Evolutionary conservation across 1,140 invertebrate genomes (phyloP).

Genomic region (Apis dorsata): DNA sequence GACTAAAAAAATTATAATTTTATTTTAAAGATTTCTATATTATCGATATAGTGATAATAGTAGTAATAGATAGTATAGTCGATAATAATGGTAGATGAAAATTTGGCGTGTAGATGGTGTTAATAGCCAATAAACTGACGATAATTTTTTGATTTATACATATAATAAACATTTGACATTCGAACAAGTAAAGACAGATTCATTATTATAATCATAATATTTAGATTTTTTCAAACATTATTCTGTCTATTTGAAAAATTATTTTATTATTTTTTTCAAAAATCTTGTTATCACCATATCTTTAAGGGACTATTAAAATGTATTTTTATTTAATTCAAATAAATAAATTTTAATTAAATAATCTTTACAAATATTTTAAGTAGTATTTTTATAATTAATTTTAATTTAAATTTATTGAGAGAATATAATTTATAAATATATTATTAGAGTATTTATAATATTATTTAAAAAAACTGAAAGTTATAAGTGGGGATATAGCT

Average conservation of each 20-base stretch:
- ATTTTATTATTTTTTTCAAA: slow-evolving; percentile 41
- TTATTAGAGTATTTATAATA: accelerated
- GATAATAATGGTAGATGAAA: not conserved
- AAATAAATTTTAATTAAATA: not conserved
- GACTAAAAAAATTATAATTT: not conserved
- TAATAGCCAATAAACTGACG: too few species aligned
- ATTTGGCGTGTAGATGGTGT: slow-evolving; percentile 19
- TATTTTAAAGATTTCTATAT: not conserved
- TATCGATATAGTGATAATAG: not conserved
- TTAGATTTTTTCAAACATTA: slow-evolving; percentile 1
- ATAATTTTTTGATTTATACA: not conserved
- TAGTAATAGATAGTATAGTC: not conserved
- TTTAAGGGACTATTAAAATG: not conserved
- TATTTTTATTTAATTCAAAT: too few species aligned
- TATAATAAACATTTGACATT: not conserved
- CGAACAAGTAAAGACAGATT: not conserved
- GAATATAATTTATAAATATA: not conserved
- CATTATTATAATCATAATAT: slow-evolving; percentile 44
- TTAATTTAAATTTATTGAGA: not conserved
- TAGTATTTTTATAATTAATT: too few species aligned
- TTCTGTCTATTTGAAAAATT: slow-evolving; percentile 43
- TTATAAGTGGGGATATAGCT: slow-evolving; percentile 86
- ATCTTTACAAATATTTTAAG: too few species aligned
- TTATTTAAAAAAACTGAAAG: not conserved
- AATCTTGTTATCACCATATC: slow-evolving; percentile 50